These are phyloP conservation scores for Antechinus stuartii DNA, from an alignment of 2,113 vertebrate genomes.

Conservation along the genomic window DNA sequence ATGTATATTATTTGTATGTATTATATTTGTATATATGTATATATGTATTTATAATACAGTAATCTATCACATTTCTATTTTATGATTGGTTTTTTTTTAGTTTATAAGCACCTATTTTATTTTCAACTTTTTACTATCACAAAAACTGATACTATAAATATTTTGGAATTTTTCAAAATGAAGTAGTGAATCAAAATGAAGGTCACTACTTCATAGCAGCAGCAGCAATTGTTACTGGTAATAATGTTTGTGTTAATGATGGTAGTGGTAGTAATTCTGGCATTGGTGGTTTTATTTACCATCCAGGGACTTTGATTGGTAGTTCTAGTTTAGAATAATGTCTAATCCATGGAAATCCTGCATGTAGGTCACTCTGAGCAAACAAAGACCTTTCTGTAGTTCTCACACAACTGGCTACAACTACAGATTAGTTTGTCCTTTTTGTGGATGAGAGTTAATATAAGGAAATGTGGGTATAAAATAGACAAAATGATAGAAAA, in stretches of 20 bases:
- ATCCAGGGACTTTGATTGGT: too few relatives aligned
- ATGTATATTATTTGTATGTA: too few relatives aligned
- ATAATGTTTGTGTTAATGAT: not conserved
- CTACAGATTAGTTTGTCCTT: too few relatives aligned
- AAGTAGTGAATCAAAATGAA: too few relatives aligned
- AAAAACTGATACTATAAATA: not conserved
- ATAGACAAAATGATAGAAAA: not conserved
- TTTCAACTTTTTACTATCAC: not conserved
- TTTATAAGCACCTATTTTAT: not conserved
- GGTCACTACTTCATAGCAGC: too few relatives aligned
- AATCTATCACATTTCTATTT: not conserved
- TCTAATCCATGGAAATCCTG: too few relatives aligned
- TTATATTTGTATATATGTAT: too few relatives aligned
- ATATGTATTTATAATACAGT: not conserved
- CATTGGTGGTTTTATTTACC: not conserved
- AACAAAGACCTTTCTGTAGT: not conserved
- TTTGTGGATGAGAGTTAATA: too few relatives aligned
- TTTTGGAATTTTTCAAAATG: not conserved
- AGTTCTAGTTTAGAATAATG: too few relatives aligned
- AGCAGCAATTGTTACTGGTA: too few relatives aligned
- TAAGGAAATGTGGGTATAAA: too few relatives aligned
- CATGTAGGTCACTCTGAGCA: not conserved
- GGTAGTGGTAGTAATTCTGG: not conserved
- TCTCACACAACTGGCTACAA: not conserved
- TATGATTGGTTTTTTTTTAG: not conserved